phyloP scores from a whole-genome alignment of 1,140 invertebrate species.

The Drosophila guanche region DNA sequence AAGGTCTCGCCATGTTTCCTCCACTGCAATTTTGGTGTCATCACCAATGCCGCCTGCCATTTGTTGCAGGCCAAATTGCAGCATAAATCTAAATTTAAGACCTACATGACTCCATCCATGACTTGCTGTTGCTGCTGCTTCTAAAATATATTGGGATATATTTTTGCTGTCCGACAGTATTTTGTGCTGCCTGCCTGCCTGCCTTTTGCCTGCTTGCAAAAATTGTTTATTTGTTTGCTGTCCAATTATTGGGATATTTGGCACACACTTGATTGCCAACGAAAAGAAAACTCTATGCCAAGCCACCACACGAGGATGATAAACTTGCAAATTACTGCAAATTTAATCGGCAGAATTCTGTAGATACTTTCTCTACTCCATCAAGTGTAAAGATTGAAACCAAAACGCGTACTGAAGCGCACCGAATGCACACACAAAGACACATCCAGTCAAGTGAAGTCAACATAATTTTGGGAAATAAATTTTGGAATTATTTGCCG shows the following conservation, averaged over 20 bases:
- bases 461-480: slow-evolving; percentile 32
- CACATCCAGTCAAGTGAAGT: slow-evolving; percentile 20
- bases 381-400: slow-evolving; percentile 19
- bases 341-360: slow-evolving; percentile 24
- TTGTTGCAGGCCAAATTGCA: slow-evolving; percentile 53
- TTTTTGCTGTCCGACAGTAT: slow-evolving; percentile 38
- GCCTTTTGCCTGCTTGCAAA: slow-evolving; percentile 4
- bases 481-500: slow-evolving; percentile 24
- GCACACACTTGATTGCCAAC: slow-evolving; percentile 48
- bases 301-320: neutral
- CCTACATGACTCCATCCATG: neutral
- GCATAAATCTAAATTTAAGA: slow-evolving; percentile 50
- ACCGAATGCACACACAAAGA: neutral
- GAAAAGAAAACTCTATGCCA: slow-evolving; percentile 11
- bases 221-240: slow-evolving; percentile 57
- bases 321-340: slow-evolving; percentile 25
- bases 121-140: neutral
- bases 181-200: slow-evolving; percentile 2
- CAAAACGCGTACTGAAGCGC: too few relatives aligned
- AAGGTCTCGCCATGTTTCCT: slow-evolving; percentile 48
- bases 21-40: slow-evolving; percentile 58
- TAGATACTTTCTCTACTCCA: neutral
- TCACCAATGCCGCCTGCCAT: slow-evolving; percentile 53
- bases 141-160: neutral
- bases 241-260: slow-evolving; percentile 58